phyloP scores from a whole-genome alignment of 2,113 vertebrate genomes.

The Smithornis capensis region DNA sequence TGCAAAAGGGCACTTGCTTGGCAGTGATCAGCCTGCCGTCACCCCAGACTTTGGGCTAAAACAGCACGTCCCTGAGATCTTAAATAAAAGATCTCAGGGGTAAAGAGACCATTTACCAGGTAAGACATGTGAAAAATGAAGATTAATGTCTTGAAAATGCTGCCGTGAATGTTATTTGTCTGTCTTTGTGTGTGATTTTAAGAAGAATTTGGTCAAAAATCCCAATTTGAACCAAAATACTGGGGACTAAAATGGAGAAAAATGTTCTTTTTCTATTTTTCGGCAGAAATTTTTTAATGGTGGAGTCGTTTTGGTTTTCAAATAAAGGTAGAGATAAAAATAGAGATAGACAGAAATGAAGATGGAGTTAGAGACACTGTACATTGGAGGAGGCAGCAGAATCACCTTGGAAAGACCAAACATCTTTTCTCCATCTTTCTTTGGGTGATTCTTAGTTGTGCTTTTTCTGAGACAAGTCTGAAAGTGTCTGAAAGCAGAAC shows the following conservation, averaged over 20 bases:
- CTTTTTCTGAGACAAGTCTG: neutral
- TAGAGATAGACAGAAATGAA: neutral
- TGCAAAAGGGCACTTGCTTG: neutral
- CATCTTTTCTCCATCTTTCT: fast-evolving
- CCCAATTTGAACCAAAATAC: neutral
- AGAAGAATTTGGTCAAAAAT: neutral
- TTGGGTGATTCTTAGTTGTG: neutral
- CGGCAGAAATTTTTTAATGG: neutral
- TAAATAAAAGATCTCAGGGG: neutral
- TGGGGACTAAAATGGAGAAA: fast-evolving
- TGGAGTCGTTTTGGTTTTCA: fast-evolving
- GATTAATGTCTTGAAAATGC: neutral
- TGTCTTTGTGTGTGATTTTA: neutral
- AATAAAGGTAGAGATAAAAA: neutral
- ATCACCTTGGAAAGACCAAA: neutral
- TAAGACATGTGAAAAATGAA: neutral
- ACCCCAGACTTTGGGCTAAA: fast-evolving
- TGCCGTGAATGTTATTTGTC: fast-evolving
- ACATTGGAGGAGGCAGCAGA: neutral
- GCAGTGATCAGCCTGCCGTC: fast-evolving
- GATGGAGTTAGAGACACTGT: neutral
- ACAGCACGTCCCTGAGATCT: fast-evolving
- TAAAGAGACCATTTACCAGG: neutral
- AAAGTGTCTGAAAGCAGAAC: neutral
- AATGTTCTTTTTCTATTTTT: neutral